Percentiles rank a stretch among this genome's conserved stretches.
phyloP scores from a whole-genome alignment of 2,888 invertebrate genomes.

The Aporophyla lueneburgensis region DNA sequence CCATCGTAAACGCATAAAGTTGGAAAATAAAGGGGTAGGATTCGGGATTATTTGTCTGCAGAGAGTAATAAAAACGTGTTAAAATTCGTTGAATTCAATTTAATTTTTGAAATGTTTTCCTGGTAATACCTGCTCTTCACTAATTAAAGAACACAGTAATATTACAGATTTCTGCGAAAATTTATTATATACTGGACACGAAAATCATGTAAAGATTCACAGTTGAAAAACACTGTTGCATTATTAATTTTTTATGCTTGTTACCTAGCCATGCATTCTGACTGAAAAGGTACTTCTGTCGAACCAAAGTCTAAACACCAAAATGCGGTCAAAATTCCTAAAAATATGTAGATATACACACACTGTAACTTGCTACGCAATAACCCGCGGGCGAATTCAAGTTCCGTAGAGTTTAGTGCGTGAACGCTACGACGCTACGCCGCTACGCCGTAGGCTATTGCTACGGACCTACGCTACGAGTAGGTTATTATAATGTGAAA shows the following conservation, averaged over 20 bases:
- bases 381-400: constrained; percentile 69
- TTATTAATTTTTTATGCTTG: not conserved
- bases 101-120: constrained; percentile 7
- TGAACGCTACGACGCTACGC: constrained; percentile 76
- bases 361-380: constrained; percentile 62
- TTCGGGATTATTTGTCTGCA: constrained; percentile 36
- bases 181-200: too few relatives aligned
- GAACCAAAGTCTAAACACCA: not conserved
- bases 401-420: constrained; percentile 67
- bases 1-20: constrained; percentile 47
- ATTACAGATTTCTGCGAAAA: not conserved
- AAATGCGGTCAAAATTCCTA: not conserved
- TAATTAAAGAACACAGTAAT: constrained; percentile 1
- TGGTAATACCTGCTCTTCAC: not conserved
- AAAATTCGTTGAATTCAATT: constrained; percentile 28
- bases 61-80: constrained; percentile 35
- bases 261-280: not conserved
- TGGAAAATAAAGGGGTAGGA: constrained; percentile 36
- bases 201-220: not conserved
- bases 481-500: constrained; percentile 57
- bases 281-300: not conserved
- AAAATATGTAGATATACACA: constrained; percentile 7
- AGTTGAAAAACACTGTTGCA: not conserved
- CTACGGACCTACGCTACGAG: constrained; percentile 74
- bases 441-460: constrained; percentile 80